A percentile compares a stretch with the other conserved stretches of the same genome.
Evolutionary conservation across 2,797 vertebrate species (phyloP).

Genomic region (Morus bassanus): DNA sequence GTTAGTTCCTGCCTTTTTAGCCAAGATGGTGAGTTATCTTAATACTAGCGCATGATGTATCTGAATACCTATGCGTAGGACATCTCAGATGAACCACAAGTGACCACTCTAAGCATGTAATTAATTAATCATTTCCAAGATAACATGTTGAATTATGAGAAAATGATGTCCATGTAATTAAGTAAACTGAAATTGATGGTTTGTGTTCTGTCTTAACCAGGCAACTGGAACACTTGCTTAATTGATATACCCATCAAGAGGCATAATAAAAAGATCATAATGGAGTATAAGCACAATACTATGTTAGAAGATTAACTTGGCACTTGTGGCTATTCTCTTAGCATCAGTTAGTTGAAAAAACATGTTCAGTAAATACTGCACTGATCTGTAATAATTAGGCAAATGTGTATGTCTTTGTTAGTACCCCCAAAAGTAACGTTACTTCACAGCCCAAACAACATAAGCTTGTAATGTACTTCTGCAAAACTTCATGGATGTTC

Average conservation of each 20-base stretch:
- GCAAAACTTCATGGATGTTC: background rate
- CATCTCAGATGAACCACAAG: background rate
- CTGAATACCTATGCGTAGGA: background rate
- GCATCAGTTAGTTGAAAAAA: background rate
- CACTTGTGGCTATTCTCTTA: background rate
- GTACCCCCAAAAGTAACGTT: background rate
- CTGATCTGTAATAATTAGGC: background rate
- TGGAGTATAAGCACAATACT: background rate
- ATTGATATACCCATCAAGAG: background rate
- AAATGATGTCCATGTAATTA: background rate
- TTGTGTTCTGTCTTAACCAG: background rate
- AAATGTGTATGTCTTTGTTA: background rate
- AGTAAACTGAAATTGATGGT: background rate
- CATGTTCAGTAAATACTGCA: background rate
- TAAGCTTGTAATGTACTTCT: background rate
- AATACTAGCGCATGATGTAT: background rate
- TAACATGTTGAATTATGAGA: background rate
- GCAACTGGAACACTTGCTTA: background rate
- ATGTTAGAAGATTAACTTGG: background rate
- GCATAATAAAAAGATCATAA: background rate
- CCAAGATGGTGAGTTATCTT: slow-evolving; percentile 72
- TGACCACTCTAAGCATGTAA: background rate
- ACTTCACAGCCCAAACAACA: background rate
- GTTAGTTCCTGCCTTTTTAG: slow-evolving; percentile 81
- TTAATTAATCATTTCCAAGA: background rate